Conservation (phyloP, 2,113 vertebrate genomes). For the Poeciliopsis retropinna region DNA sequence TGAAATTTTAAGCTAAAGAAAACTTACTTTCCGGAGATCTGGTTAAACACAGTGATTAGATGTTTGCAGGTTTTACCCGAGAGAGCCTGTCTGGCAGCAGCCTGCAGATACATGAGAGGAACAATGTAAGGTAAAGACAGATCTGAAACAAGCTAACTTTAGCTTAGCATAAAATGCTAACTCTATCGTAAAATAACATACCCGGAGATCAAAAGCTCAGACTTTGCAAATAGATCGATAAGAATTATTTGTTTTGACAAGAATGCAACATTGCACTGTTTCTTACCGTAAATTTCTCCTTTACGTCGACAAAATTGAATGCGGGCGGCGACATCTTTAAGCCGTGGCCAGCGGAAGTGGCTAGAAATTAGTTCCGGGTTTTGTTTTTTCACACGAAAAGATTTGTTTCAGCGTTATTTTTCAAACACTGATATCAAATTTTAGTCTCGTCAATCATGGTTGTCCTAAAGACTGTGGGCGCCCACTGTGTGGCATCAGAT, state of each 20-base stretch:
- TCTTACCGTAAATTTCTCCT: slow-evolving; percentile 80
- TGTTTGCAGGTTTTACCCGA: slow-evolving; percentile 86
- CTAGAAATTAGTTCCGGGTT: slow-evolving; percentile 42
- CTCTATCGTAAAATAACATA: neutral
- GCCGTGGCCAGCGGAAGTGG: slow-evolving; percentile 10
- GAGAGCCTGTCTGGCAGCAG: slow-evolving; percentile 85
- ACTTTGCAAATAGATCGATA: fast-evolving
- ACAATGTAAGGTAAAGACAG: neutral
- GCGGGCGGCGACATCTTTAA: slow-evolving; percentile 77
- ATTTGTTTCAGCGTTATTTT: too few species aligned
- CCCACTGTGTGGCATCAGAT: too few species aligned
- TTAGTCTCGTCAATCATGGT: too few species aligned
- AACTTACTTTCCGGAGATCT: slow-evolving; percentile 91
- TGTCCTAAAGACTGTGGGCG: too few species aligned
- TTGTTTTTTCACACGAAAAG: too few species aligned
- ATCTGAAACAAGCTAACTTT: slow-evolving; percentile 5
- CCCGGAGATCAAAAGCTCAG: fast-evolving
- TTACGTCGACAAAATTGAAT: slow-evolving; percentile 79
- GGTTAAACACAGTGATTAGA: slow-evolving; percentile 84
- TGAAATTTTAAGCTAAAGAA: neutral
- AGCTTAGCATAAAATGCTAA: slow-evolving; percentile 48
- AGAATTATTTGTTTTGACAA: fast-evolving
- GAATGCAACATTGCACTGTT: fast-evolving
- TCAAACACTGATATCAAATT: too few species aligned
- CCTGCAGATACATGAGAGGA: slow-evolving; percentile 69